Base-by-base conservation (phyloP, 2,113 vertebrate genomes). In the Nycticorax nycticorax region DNA sequence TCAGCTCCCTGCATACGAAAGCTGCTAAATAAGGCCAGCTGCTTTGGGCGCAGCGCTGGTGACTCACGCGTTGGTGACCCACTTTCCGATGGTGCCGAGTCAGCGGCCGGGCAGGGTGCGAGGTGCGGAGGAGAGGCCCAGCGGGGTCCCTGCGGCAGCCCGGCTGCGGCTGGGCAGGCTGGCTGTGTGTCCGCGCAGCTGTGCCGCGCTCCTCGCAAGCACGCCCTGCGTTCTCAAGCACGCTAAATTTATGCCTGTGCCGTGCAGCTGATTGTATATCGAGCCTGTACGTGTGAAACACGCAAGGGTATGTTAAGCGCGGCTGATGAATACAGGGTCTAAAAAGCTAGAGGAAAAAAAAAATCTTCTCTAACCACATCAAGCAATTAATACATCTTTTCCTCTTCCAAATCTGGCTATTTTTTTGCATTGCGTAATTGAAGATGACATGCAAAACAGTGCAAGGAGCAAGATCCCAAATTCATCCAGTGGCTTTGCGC, bases 91-190 rank as follows among this genome's bases (percentile, higher is more conserved):
- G 56, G 19, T 57, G 64, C 37, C 19, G 47, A 62, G 41, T 20
- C n/a, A 19, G 68, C 1, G 1, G 20, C 12, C 1, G 14, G 21
- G 43, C 59, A 41, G 0, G 0, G 56, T 7, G 41, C 0, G 3
- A 72, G 43, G 64, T 2, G 5, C 0, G 8, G 33, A 73, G 56
- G 28, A 41, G 67, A 74, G 19, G 14, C 1, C 1, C 45, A 24
- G 41, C 0, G 1, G n/a, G 35, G 15, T 45, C 45, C 30, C 30
- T 37, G 43, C 1, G 1, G 48, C 6, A 27, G 72, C 37, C 56
- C 5, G 2, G n/a, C 30, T 43, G n/a, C 3, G 1, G 13, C 72
- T 26, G 2, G 1, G 2, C 15, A 43, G 33, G 1, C 16, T 23
- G 35, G n/a, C 32, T 39, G 9, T 39, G 9, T 26, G n/a, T 26